Evolutionary conservation across 1,140 invertebrate species (phyloP).

Genomic region (Calephelis nemesis): DNA sequence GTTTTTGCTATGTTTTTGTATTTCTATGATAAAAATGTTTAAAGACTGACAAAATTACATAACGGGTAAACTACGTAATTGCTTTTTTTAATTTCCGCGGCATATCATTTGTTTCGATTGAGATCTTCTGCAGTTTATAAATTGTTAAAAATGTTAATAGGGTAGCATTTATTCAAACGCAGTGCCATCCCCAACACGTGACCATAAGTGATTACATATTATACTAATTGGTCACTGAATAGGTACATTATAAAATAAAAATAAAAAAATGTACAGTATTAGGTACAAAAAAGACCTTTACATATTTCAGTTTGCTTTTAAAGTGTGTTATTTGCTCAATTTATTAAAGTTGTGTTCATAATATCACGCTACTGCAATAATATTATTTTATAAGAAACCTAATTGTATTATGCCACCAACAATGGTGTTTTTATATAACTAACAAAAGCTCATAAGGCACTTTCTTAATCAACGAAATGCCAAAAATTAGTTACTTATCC

Average conservation of each 20-base stretch:
- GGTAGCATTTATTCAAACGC: conserved; percentile 9
- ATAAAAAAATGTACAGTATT: background rate
- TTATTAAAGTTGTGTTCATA: background rate
- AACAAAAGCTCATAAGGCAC: conserved; percentile 1
- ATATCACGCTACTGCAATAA: conserved; percentile 2
- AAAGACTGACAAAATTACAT: conserved; percentile 3
- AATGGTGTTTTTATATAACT: background rate
- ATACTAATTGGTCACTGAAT: too few species aligned
- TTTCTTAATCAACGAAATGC: conserved; percentile 5
- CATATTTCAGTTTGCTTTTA: conserved; percentile 2
- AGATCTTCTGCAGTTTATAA: background rate
- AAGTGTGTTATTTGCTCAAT: conserved; percentile 7
- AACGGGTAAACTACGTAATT: background rate
- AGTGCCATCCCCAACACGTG: background rate
- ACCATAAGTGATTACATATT: background rate
- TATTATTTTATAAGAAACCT: background rate
- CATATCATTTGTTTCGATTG: conserved; percentile 6
- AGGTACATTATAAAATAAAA: too few species aligned
- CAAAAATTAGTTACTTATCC: conserved; percentile 4
- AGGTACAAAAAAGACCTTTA: background rate
- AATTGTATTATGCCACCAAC: background rate
- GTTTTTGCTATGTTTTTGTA: conserved; percentile 3
- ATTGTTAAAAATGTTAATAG: background rate
- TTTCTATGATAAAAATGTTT: background rate
- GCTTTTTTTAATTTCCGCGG: background rate